Conservation (phyloP, 2,797 vertebrate genomes). For the Meda fulgida region DNA sequence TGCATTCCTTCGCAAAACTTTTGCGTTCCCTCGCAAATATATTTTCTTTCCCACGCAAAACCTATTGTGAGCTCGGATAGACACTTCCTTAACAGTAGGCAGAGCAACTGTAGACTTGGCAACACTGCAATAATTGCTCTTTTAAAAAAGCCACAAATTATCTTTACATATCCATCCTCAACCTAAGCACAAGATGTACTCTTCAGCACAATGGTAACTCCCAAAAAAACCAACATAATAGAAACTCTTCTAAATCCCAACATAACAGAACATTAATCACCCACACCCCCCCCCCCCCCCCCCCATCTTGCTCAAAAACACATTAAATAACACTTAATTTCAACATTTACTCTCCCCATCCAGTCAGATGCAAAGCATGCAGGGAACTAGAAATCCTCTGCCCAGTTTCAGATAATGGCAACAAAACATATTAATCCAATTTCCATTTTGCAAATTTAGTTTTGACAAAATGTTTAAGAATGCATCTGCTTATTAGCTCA, state of each 20-base stretch:
- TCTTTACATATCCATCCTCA: background rate
- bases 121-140: background rate
- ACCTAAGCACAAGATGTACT: background rate
- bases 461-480: background rate
- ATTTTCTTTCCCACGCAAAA: too few species aligned
- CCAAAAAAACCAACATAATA: background rate
- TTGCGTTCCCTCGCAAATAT: too few species aligned
- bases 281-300: background rate
- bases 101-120: background rate
- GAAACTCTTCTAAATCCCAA: background rate
- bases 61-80: too few species aligned
- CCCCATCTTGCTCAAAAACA: constrained; percentile 1
- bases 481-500: background rate
- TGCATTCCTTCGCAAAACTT: too few species aligned
- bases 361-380: background rate
- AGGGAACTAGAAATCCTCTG: constrained; percentile 2
- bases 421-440: background rate
- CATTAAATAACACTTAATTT: constrained; percentile 17
- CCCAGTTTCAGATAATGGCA: background rate
- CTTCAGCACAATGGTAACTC: background rate
- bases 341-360: constrained; percentile 3
- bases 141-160: background rate
- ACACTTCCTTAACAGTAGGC: background rate
- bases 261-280: constrained; percentile 4
- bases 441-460: background rate